phyloP scores from a whole-genome alignment of 2,113 vertebrate species.

The Euleptes europaea region DNA sequence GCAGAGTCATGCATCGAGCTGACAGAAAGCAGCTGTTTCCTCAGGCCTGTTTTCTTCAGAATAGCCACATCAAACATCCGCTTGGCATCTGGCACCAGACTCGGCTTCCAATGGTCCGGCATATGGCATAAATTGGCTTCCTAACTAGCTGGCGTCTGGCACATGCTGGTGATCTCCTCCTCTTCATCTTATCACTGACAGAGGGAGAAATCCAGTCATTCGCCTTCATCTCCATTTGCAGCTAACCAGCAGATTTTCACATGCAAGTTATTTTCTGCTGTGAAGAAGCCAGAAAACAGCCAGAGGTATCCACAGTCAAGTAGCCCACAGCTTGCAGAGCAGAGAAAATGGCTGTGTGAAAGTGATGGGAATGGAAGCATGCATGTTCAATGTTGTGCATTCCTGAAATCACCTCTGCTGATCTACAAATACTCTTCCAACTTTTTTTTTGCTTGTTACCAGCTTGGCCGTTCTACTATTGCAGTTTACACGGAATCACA shows the following conservation, averaged over 20 bases:
- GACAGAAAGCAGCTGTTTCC: constrained; percentile 57
- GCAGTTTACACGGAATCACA: neutral
- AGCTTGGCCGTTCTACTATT: constrained; percentile 1
- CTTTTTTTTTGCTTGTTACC: neutral
- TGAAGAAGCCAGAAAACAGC: constrained; percentile 45
- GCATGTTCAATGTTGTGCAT: constrained; percentile 48
- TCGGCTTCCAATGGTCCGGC: constrained; percentile 29
- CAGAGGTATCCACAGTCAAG: constrained; percentile 45
- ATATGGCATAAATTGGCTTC: constrained; percentile 11
- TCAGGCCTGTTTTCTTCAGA: constrained; percentile 65
- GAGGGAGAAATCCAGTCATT: constrained; percentile 16
- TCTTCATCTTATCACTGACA: constrained; percentile 7
- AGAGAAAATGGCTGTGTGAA: constrained; percentile 50
- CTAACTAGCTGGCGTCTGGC: constrained; percentile 42
- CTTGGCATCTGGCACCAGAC: constrained; percentile 57
- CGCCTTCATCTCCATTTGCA: constrained; percentile 19
- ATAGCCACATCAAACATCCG: constrained; percentile 70
- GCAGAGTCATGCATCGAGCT: constrained; percentile 54
- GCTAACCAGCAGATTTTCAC: constrained; percentile 31
- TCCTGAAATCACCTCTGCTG: constrained; percentile 4
- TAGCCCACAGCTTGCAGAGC: constrained; percentile 24
- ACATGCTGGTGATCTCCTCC: constrained; percentile 30
- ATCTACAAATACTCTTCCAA: neutral
- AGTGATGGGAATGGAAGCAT: constrained; percentile 43
- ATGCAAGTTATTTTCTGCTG: constrained; percentile 37